phyloP scores from a whole-genome alignment of 2,797 vertebrate genomes.

The Diceros bicornis region DNA sequence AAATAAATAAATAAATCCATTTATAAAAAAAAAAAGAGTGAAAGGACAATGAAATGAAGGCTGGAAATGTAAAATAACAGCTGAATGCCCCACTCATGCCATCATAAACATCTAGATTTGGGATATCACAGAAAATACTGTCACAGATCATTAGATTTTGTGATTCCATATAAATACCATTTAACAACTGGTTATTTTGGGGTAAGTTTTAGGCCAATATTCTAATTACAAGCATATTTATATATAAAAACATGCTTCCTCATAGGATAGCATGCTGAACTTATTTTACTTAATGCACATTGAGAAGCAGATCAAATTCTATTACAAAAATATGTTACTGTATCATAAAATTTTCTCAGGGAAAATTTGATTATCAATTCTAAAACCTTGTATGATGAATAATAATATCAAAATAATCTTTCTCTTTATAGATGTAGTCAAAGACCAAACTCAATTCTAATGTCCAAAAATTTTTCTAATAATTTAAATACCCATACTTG shows the following conservation, averaged over 20 bases:
- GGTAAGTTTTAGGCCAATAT: background rate
- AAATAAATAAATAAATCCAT: no score
- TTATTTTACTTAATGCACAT: constrained; percentile 46
- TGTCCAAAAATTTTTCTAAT: background rate
- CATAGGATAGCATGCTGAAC: background rate
- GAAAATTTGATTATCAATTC: background rate
- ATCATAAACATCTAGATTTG: background rate
- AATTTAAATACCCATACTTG: background rate
- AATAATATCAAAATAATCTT: background rate
- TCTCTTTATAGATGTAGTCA: background rate
- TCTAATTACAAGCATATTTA: constrained; percentile 5
- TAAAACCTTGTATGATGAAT: background rate
- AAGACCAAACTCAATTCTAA: background rate
- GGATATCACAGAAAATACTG: background rate
- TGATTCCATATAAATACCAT: constrained; percentile 31
- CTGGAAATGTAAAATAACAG: background rate
- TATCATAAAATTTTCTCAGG: background rate
- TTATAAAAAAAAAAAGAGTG: no score
- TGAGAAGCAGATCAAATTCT: constrained; percentile 45
- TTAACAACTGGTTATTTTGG: constrained; percentile 41
- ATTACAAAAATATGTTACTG: constrained; percentile 32
- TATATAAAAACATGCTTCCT: constrained; percentile 5
- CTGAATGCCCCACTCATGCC: background rate
- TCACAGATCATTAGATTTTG: background rate
- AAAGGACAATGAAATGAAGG: constrained; percentile 44